Percentiles rank a stretch among this genome's conserved stretches.
Conservation (phyloP, 1,140 invertebrate genomes). For the Saccostrea cuccullata region DNA sequence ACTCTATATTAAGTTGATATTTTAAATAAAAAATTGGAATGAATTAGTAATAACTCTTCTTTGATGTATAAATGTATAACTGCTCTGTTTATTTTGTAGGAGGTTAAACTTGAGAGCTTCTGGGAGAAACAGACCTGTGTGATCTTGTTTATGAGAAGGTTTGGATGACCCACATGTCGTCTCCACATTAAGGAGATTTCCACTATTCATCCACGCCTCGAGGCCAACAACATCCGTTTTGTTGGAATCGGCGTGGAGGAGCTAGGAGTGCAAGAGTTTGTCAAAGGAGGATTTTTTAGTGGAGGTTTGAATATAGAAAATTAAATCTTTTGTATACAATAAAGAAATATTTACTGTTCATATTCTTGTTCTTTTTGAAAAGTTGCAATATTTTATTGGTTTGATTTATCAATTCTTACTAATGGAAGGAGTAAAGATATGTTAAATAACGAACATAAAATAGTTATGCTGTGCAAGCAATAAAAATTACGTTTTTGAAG, state of each 20-base stretch:
- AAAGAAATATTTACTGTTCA: too few relatives aligned
- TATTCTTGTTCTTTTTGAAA: too few relatives aligned
- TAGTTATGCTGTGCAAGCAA: not conserved
- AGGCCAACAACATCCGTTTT: slow-evolving; percentile 32
- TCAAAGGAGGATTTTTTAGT: slow-evolving; percentile 27
- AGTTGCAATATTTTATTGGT: too few relatives aligned
- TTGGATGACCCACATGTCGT: slow-evolving; percentile 37
- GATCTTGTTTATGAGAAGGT: slow-evolving; percentile 25
- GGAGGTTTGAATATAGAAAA: not conserved
- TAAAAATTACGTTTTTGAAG: too few relatives aligned
- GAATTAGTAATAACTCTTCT: too few relatives aligned
- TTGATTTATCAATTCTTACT: too few relatives aligned
- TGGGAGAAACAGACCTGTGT: slow-evolving; percentile 41
- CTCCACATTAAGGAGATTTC: slow-evolving; percentile 12
- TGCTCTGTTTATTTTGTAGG: not conserved
- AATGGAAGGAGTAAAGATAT: too few relatives aligned
- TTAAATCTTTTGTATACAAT: too few relatives aligned
- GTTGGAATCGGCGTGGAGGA: slow-evolving; percentile 34
- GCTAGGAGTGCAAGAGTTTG: slow-evolving; percentile 27
- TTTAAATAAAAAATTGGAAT: too few relatives aligned
- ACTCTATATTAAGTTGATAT: too few relatives aligned
- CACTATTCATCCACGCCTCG: slow-evolving; percentile 8
- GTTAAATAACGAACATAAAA: not conserved
- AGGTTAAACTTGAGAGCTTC: slow-evolving; percentile 7
- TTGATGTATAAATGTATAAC: too few relatives aligned